Base-by-base conservation (phyloP, 2,797 vertebrate species). In the Paguma larvata region DNA sequence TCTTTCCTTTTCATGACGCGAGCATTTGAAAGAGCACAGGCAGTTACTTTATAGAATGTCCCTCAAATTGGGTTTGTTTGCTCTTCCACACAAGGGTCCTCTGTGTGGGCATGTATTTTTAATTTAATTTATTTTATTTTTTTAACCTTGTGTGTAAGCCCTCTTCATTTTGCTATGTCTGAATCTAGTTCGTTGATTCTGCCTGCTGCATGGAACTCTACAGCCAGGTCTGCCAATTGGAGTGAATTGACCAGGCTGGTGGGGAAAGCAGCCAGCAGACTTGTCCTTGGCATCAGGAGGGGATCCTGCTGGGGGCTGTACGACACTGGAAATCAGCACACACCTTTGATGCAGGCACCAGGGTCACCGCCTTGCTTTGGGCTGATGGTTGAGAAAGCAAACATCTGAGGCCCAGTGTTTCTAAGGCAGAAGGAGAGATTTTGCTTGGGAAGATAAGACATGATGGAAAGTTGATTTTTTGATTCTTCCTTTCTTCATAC, bases 1-100 rank as follows among this genome's bases (percentile, higher is more conserved):
- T 38, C 79, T 94, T 85, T 92, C 19, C 84, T 80, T 95, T 90
- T 84, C 21, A 82, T 63, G 85, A 90, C 77, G 44, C 25, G 78
- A 62, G 80, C 14, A 38, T 85, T 85, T 68, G 4, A 80, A 68
- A 70, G 70, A 53, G 34, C 18, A 32, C 15, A 51, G 16, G n/a
- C 16, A 90, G 14, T 89, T 83, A 38, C 53, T 95, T 62, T 59
- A 2, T 51, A 53, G 21, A 78, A 41, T 89, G 18, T 86, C 38
- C 6, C 83, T 94, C 62, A 72, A 8, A 21, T 21, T 68, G 65
- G 19, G 7, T 85, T 82, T 96, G 32, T 68, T 34, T 77, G 83
- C 30, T 89, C 91, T 13, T 19, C 65, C 21, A 59, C 14, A 7
- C 56, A 19, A 30, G 89, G 72, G 73, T 84, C 62, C 30, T 75